Evolutionary conservation across 2,888 invertebrate species (phyloP).

Genomic region (Neoscelio sp.): DNA sequence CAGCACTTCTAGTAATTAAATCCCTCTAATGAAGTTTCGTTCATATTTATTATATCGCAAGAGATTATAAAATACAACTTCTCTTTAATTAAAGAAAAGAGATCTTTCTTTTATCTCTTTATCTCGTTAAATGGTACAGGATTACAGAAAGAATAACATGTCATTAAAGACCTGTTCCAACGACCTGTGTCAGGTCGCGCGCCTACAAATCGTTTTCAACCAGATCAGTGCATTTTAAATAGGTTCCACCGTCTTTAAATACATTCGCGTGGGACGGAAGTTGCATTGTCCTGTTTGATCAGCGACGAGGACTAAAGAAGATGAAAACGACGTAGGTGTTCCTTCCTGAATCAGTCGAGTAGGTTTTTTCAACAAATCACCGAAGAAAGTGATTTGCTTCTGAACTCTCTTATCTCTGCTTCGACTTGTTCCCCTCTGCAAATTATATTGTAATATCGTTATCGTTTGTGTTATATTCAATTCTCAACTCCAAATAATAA

Average conservation of each 20-base stretch:
- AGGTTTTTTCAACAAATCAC: too few relatives aligned
- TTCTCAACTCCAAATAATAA: slow-evolving; percentile 23
- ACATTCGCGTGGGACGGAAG: slow-evolving; percentile 9
- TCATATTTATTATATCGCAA: too few relatives aligned
- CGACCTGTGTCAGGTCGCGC: neutral
- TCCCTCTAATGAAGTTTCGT: neutral
- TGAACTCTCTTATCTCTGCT: slow-evolving; percentile 27
- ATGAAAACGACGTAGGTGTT: slow-evolving; percentile 43
- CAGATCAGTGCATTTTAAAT: slow-evolving; percentile 10
- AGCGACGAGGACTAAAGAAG: slow-evolving; percentile 29
- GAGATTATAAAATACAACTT: too few relatives aligned
- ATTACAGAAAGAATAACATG: too few relatives aligned
- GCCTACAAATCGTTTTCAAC: slow-evolving; percentile 16
- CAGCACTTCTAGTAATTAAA: slow-evolving; percentile 49
- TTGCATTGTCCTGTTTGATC: slow-evolving; percentile 52
- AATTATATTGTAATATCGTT: too few relatives aligned
- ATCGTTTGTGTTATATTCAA: too few relatives aligned
- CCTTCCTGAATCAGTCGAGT: slow-evolving; percentile 44
- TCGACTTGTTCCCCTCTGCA: neutral
- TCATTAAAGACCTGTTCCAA: too few relatives aligned
- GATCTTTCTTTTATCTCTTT: too few relatives aligned
- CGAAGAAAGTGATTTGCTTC: slow-evolving; percentile 53
- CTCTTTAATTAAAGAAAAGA: too few relatives aligned
- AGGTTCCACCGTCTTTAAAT: neutral
- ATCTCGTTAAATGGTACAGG: neutral